phyloP scores from a whole-genome alignment of 1,140 invertebrate genomes.

The Neoseiulus cucumeris region DNA sequence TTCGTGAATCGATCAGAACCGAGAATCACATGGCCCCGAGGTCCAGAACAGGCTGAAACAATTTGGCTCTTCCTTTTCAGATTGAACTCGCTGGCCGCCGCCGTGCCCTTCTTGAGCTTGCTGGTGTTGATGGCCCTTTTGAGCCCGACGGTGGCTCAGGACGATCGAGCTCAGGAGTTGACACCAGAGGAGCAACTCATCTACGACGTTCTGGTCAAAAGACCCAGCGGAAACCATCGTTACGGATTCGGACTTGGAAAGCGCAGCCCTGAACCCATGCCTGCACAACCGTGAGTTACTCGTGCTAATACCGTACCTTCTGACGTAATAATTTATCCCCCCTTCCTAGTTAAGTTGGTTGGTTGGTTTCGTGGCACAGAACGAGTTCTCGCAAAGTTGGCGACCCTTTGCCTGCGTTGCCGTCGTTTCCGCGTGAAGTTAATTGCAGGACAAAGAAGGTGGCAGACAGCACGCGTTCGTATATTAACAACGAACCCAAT shows the following conservation, averaged over 20 bases:
- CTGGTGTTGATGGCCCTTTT: too few species aligned
- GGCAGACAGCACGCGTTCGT: too few species aligned
- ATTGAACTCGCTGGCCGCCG: too few species aligned
- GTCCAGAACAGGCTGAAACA: too few species aligned
- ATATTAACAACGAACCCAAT: too few species aligned
- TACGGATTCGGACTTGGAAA: constrained; percentile 7
- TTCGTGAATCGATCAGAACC: too few species aligned
- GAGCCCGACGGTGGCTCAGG: neutral
- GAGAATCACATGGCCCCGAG: too few species aligned
- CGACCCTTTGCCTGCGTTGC: neutral
- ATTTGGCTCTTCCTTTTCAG: too few species aligned
- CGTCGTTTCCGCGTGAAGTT: neutral
- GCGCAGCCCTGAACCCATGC: neutral
- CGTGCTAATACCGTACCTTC: too few species aligned
- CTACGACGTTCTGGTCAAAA: constrained; percentile 2
- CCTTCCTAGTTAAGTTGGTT: neutral
- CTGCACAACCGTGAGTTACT: neutral
- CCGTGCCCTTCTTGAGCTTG: too few species aligned
- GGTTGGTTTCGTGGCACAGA: neutral
- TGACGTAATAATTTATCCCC: neutral
- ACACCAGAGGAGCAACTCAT: neutral
- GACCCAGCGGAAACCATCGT: neutral
- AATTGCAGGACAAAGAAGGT: neutral
- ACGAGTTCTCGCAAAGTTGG: neutral
- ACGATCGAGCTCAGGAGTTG: neutral